Percentiles rank a stretch among this genome's conserved stretches.
Evolutionary conservation across 2,797 vertebrate genomes (phyloP).

Genomic region (Acrocephalus scirpaceus): DNA sequence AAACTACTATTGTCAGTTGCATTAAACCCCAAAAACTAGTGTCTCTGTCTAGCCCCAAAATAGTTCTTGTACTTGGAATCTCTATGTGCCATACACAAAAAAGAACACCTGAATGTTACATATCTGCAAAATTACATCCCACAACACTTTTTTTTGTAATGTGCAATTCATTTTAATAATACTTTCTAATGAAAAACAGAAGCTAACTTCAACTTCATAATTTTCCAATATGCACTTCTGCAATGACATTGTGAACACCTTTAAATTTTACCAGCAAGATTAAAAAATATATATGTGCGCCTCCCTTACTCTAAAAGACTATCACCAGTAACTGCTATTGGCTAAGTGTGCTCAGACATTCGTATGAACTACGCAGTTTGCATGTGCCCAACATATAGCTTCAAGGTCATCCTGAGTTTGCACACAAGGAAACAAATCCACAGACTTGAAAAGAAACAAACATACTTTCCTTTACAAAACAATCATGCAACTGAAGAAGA

Average conservation of each 20-base stretch:
- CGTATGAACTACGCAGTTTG: constrained; percentile 12
- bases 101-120: constrained; percentile 71
- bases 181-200: constrained; percentile 65
- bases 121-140: constrained; percentile 73
- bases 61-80: constrained; percentile 72
- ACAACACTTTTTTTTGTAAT: constrained; percentile 57
- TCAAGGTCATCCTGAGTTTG: constrained; percentile 75
- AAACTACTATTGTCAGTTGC: constrained; percentile 70
- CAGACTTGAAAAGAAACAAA: neutral
- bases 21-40: constrained; percentile 76
- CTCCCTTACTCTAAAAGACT: constrained; percentile 58
- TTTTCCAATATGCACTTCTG: constrained; percentile 53
- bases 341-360: constrained; percentile 59
- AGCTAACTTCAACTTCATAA: constrained; percentile 49
- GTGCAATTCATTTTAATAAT: constrained; percentile 72
- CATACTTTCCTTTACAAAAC: constrained; percentile 13
- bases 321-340: constrained; percentile 30
- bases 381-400: constrained; percentile 61
- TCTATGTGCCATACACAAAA: constrained; percentile 74
- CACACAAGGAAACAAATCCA: constrained; percentile 64
- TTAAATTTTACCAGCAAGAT: constrained; percentile 68
- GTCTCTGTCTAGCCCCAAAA: constrained; percentile 72
- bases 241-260: constrained; percentile 64
- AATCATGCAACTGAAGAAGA: constrained; percentile 89
- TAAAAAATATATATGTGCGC: constrained; percentile 64